Base-by-base conservation (phyloP, 1,140 invertebrate genomes). In the Zaprionus ornatus region DNA sequence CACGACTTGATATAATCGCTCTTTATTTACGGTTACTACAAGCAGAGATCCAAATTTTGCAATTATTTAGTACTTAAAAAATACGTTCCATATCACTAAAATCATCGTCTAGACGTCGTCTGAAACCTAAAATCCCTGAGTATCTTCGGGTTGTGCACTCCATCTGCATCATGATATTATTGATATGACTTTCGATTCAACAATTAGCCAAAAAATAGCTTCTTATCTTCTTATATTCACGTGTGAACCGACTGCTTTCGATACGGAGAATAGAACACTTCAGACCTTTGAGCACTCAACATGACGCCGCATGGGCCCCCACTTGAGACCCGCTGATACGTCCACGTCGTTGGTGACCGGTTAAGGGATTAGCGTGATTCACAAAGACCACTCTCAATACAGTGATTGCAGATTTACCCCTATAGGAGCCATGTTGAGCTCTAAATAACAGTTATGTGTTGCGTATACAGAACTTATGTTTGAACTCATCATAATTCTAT, bases 231-330 rank as follows among this genome's bases (percentile, higher is more conserved):
- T 40, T 32, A 25, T 50, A 70, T 77, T 77, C 82, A 86, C 83
- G 82, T 71, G 63, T 21, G 55, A 74, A 61, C 62, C 63, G 71
- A 73, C 79, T 86, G 84, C 35, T 88, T 83, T 77, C 37, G 84
- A 86, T 86, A 50, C 45, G 45, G 19, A n/a, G 10, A 80, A 71
- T 62, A 56, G 15, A 52, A 57, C 52, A 64, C 72, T 73, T 25
- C 10, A 68, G 57, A 83, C 59, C 77, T 77, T 86, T 88, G 69
- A 45, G 19, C 56, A 50, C 83, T 88, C 66, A 45, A n/a, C 56
- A 50, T 74, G 80, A 74, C 80, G 73, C 32, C 54, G 10, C 21
- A 19, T 17, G 40, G 10, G 19, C 12, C n/a, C 3, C 19, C 13
- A 59, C 54, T 81, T 69, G n/a, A 73, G 67, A 45, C 6, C 7